phyloP scores from a whole-genome alignment of 2,113 vertebrate genomes.

The Mus spicilegus region DNA sequence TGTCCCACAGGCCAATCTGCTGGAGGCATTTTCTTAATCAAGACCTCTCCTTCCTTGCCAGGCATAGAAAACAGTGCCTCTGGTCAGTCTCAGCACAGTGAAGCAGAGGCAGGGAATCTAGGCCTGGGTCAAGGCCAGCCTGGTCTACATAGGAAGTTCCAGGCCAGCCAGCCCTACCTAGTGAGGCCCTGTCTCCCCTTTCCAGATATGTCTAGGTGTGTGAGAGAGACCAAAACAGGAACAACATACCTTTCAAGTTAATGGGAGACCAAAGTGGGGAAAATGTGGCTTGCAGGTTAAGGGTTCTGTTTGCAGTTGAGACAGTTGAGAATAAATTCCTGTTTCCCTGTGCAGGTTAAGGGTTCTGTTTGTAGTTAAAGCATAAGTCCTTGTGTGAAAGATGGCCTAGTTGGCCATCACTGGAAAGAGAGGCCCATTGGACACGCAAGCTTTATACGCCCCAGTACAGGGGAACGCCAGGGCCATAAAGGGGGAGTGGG shows the following conservation, averaged over 20 bases:
- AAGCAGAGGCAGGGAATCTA: neutral
- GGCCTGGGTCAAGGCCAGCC: neutral
- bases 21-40: neutral
- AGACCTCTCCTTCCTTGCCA: neutral
- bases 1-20: neutral
- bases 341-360: too few species aligned
- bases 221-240: neutral
- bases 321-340: neutral
- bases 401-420: too few species aligned
- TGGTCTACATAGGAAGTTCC: neutral
- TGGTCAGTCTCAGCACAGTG: neutral
- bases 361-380: too few species aligned
- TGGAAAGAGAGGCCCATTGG: too few species aligned
- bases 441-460: too few species aligned
- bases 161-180: neutral
- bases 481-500: too few species aligned
- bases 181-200: neutral
- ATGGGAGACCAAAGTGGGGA: neutral
- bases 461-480: too few species aligned
- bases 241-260: neutral
- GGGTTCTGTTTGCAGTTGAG: neutral
- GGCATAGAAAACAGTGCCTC: too few species aligned
- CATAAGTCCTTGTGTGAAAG: too few species aligned
- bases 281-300: neutral
- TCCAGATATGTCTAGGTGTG: neutral